Conservation (phyloP, 2,113 vertebrate genomes). For the Takifugu flavidus region DNA sequence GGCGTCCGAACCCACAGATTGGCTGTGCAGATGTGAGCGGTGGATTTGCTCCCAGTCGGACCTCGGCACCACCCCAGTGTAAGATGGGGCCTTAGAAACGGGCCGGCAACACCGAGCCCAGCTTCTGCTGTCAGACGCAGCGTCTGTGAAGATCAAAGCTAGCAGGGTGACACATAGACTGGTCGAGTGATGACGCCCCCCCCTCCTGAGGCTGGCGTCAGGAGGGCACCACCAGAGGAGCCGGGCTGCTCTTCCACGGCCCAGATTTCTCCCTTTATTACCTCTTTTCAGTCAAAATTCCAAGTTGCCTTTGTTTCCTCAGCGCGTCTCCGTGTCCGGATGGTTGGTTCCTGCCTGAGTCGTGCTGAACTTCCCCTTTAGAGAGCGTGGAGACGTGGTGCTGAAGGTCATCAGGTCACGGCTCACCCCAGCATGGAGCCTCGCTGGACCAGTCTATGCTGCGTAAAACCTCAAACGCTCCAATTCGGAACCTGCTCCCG, state of each 20-base stretch:
- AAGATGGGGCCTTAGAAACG: no score
- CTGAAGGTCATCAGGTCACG: constrained; percentile 6
- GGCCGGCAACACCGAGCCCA: not conserved
- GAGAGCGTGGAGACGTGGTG: no score
- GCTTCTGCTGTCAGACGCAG: constrained; percentile 51
- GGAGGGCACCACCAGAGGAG: constrained; percentile 44
- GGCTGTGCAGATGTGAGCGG: no score
- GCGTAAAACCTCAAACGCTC: constrained; percentile 57
- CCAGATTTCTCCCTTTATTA: constrained; percentile 51
- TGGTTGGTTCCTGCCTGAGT: not conserved
- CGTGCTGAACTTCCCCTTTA: no score
- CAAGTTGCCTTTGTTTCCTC: constrained; percentile 61
- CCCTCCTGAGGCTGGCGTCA: constrained; percentile 85
- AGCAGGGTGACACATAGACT: constrained; percentile 77
- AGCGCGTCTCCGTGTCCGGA: constrained; percentile 32
- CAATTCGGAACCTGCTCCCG: constrained; percentile 61
- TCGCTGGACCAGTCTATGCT: constrained; percentile 80
- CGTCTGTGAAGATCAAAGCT: constrained; percentile 31
- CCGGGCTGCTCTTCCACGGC: constrained; percentile 33
- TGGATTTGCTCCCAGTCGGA: no score
- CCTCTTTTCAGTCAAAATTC: constrained; percentile 66
- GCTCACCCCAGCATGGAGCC: constrained; percentile 42
- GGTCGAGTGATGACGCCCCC: constrained; percentile 82
- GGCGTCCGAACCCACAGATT: no score
- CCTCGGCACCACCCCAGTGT: no score